A percentile compares a stretch with the other conserved stretches of the same genome.
Conservation (phyloP, 2,797 vertebrate genomes). For the Silurus aristotelis region DNA sequence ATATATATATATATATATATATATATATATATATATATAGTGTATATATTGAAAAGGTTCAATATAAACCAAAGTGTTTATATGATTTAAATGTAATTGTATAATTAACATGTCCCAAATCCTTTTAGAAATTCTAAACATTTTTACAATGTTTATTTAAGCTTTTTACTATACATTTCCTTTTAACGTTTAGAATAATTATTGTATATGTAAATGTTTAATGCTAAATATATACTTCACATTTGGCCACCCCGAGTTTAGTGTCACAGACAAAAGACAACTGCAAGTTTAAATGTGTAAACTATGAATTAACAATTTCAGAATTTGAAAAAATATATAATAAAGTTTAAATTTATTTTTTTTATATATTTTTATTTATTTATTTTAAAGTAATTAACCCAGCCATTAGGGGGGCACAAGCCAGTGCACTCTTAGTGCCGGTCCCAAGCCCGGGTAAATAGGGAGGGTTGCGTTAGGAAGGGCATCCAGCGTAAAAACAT, state of each 20-base stretch:
- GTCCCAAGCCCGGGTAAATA: too few relatives aligned
- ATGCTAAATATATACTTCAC: not conserved
- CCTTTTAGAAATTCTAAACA: not conserved
- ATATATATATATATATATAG: too few relatives aligned
- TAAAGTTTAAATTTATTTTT: too few relatives aligned
- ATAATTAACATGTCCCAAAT: not conserved
- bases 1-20: too few relatives aligned
- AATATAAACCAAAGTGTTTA: not conserved
- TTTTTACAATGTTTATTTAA: not conserved
- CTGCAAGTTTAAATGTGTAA: not conserved
- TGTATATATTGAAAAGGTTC: not conserved
- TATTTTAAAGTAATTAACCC: too few relatives aligned
- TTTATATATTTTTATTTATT: too few relatives aligned
- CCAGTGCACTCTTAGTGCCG: too few relatives aligned
- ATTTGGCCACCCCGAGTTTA: not conserved
- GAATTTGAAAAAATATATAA: not conserved
- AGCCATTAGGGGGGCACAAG: too few relatives aligned
- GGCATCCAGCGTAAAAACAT: too few relatives aligned
- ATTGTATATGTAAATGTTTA: not conserved
- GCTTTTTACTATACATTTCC: not conserved
- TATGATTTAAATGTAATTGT: not conserved
- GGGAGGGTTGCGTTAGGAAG: too few relatives aligned
- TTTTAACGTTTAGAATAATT: not conserved
- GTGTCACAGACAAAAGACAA: not conserved
- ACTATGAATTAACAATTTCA: not conserved